A percentile compares a stretch with the other conserved stretches of the same genome.
Conservation (phyloP, 1,140 invertebrate species). For the Homarus americanus region DNA sequence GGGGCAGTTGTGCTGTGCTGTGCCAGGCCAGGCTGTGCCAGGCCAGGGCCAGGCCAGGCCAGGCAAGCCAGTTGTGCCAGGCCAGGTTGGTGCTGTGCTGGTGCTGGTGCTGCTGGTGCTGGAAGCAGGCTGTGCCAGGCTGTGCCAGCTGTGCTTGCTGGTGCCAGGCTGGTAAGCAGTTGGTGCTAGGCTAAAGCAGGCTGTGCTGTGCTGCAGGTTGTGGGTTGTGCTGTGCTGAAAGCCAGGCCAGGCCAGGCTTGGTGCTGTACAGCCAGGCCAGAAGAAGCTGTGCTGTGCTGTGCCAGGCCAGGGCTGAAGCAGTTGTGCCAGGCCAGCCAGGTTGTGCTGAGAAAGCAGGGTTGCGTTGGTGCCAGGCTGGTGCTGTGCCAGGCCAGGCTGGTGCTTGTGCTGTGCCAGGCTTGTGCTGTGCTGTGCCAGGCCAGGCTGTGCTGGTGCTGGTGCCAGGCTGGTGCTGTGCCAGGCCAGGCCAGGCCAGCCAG, state of each 20-base stretch:
- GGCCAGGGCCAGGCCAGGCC: too few species aligned
- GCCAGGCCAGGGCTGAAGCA: conserved; percentile 8
- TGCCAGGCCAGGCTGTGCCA: conserved; percentile 50
- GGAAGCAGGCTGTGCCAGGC: too few species aligned
- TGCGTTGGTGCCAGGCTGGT: conserved; percentile 28
- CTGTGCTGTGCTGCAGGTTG: background rate
- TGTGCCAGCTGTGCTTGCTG: conserved; percentile 16
- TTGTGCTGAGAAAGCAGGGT: background rate
- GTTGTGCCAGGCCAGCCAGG: background rate
- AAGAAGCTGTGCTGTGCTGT: conserved; percentile 7
- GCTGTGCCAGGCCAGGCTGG: conserved; percentile 18
- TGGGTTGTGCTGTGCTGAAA: conserved; percentile 66
- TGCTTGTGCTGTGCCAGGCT: background rate
- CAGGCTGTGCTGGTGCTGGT: conserved; percentile 1
- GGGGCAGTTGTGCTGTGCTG: background rate
- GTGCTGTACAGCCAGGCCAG: conserved; percentile 9
- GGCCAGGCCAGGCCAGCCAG: too few species aligned
- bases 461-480: background rate
- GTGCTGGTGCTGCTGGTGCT: conserved; percentile 22
- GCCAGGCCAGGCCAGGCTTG: conserved; percentile 56
- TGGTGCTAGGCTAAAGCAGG: background rate
- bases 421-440: background rate
- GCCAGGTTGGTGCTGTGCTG: too few species aligned
- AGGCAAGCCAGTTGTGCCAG: too few species aligned
- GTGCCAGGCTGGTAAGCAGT: background rate